Conservation (phyloP, 64 coral and sea anemone genomes). For the Montipora efflorescens region DNA sequence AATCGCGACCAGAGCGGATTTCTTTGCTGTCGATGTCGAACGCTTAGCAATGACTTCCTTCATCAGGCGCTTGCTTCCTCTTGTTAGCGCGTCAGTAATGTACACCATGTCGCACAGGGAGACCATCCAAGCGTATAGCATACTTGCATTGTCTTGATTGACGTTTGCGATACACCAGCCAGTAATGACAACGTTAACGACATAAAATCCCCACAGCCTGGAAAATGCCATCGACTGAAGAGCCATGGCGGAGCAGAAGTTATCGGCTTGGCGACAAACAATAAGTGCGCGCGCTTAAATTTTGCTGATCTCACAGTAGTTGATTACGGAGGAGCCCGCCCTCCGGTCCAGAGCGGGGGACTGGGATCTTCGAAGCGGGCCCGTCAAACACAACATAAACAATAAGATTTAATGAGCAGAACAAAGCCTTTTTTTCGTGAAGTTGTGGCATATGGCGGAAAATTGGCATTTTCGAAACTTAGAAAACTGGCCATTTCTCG, state of each 20-base stretch:
- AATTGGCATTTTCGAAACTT: too few species aligned
- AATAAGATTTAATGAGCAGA: too few species aligned
- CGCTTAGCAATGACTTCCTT: neutral
- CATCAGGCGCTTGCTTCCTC: neutral
- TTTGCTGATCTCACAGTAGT: neutral
- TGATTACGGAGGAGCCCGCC: too few species aligned
- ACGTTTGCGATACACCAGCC: conserved; percentile 51
- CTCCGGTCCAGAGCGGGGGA: too few species aligned
- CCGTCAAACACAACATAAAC: too few species aligned
- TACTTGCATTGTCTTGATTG: conserved; percentile 25
- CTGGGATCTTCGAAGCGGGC: too few species aligned
- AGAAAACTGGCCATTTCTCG: too few species aligned
- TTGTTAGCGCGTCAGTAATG: conserved; percentile 28
- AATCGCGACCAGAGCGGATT: neutral
- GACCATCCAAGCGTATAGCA: conserved; percentile 56
- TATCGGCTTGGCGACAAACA: neutral
- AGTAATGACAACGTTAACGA: conserved; percentile 25
- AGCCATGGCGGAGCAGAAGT: neutral
- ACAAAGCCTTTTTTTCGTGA: too few species aligned
- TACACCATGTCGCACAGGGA: conserved; percentile 72
- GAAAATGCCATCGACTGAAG: neutral
- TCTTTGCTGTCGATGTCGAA: neutral
- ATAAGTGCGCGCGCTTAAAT: neutral
- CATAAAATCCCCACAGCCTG: conserved; percentile 41
- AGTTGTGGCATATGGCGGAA: too few species aligned